Evolutionary conservation across 2,113 vertebrate species (phyloP), one percentile per base, ranked within the genome.

Genomic region (Rhinoderma darwinii): DNA sequence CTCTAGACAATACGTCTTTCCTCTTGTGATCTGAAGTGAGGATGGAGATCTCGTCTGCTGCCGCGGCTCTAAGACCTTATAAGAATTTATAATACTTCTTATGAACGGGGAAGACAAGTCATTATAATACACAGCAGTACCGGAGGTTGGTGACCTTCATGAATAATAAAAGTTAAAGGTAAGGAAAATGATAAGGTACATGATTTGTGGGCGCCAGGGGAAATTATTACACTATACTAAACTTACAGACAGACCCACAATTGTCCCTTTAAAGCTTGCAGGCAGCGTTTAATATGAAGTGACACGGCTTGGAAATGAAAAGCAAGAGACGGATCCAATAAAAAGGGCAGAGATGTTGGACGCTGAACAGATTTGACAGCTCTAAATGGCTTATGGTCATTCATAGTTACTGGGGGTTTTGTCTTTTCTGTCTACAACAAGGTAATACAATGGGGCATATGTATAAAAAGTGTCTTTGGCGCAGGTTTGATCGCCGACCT

Each of bases 141-240:
- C 68, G 50, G 27, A 17, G 83, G 72, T 75, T 44, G 50, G 73
- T 77, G 73, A 77, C 83, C 83, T 77, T 77, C 37, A 63, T 84
- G 56, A 84, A 77, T 84, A 77, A 84, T 61, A 54, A 77, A 84
- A 63, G 72, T 59, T 63, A 32, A 77, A 77, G 54, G 54, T 63
- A 84, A 77, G 73, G 54, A 77, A 77, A 77, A 75, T 56, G 47
- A 61, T 75, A 77, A 77, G 73, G 66, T 47, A 44, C 51, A 61
- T 77, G 83, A 77, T 35, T 77, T 77, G 73, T 63, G 72, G 54
- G 83, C 17, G 41, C 74, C 83, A 77, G 41, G 73, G 83, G 73
- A 84, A 84, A 77, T 84, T 63, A 77, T 73, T 47, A 61, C 39
- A 63, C 83, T 47, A 63, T 66, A 32, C 73, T 56, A 77, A 77